Base-by-base conservation (phyloP, 2,888 invertebrate species). In the Eledona agricola region DNA sequence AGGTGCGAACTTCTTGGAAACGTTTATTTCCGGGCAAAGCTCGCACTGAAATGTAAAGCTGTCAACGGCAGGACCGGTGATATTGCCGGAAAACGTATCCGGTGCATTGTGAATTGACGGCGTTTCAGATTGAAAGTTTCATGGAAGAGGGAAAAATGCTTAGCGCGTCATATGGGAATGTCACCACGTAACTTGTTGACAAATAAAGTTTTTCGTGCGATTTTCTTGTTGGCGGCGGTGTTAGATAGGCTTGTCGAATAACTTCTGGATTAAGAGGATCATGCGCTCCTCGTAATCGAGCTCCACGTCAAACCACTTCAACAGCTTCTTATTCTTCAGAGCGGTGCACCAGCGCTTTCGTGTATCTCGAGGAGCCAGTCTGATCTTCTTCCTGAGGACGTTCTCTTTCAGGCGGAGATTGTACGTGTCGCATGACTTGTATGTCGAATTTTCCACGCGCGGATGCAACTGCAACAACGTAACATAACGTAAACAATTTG, bases 21-120 rank as follows among this genome's bases (percentile, higher is more conserved):
- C 51, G 60, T 54, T 64, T 65, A 65, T 65, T 65, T 64, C 64
- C 51, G 26, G 50, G n/a, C 13, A 55, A 60, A 60, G 55, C 59
- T 54, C 58, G 60, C 58, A 64, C 64, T 65, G 65, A 66, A 67
- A 67, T 65, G 67, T 67, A 63, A 66, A 66, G 65, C 67, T 67
- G 67, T 67, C 67, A 67, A 53, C 49, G 52, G 62, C 66, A 67
- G 59, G 64, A 57, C 35, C 59, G 61, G 57, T 57, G 59, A 66
- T 65, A 66, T 65, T 57, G 58, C 63, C 57, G 54, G 35, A 62
- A 53, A 55, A 63, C 65, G 65, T 65, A 66, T 67, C 67, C 67
- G 60, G 63, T 40, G 60, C 51, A 63, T 64, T 65, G 60, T 62
- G 47, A 55, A 67, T 62, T 66, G 65, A 64, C 66, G 61, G 62